phyloP scores from a whole-genome alignment of 2,113 vertebrate genomes.

The Pseudonaja textilis region DNA sequence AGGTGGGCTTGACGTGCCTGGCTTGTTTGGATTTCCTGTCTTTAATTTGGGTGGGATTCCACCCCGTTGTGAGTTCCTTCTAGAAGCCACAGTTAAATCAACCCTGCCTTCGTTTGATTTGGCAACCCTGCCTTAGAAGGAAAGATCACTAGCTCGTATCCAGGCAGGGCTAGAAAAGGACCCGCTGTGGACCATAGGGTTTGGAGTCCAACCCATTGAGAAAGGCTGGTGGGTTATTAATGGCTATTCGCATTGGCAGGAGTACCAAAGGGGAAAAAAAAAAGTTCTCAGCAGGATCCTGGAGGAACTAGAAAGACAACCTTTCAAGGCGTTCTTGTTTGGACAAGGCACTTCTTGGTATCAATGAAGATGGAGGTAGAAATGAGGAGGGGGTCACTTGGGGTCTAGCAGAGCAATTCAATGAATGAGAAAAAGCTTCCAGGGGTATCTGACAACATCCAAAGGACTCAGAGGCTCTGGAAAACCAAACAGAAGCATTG shows the following conservation, averaged over 20 bases:
- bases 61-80: background rate
- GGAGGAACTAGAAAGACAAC: background rate
- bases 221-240: background rate
- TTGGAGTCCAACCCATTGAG: background rate
- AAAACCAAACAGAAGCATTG: background rate
- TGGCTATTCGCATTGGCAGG: background rate
- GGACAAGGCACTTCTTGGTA: background rate
- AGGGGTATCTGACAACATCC: background rate
- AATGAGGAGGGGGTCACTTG: background rate
- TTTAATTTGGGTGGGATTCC: background rate
- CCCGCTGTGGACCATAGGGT: background rate
- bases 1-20: background rate
- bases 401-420: background rate
- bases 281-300: background rate
- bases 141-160: background rate
- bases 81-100: background rate
- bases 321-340: background rate
- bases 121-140: background rate
- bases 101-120: background rate
- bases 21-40: background rate
- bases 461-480: background rate
- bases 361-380: background rate
- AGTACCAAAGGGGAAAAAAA: background rate
- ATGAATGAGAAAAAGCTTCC: background rate
- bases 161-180: background rate